Evolutionary conservation across 64 coral and sea anemone genomes (phyloP), one percentile per base, ranked within the genome.

Genomic region (Pocillopora verrucosa): DNA sequence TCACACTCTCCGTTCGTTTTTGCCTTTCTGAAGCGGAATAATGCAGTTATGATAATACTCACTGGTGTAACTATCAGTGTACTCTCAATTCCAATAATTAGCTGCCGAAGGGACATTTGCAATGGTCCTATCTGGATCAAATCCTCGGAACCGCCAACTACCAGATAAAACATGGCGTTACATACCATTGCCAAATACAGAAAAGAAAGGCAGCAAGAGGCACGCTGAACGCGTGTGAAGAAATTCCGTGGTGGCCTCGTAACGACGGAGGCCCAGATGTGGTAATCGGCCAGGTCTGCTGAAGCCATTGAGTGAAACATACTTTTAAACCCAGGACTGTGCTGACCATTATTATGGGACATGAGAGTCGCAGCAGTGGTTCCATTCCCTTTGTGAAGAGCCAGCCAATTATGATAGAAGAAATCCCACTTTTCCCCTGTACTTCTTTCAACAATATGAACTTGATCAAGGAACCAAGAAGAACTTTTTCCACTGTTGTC

Each of bases 161-260:
- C 76, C n/a, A 93, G 57, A 67, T 96, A 96, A 65, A 96, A 96
- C 94, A 96, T 96, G 3, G 88, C 92, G 74, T 94, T 94, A 38
- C 65, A 60, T 17, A 86, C 26, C 92, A 94, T 90, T 16, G 88
- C 89, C 6, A 75, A 86, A 41, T 86, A 36, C 25, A 94, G 65
- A 19, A 94, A 22, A 73, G 80, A 90, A 34, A 94, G 88, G 77
- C 92, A 94, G 22, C 88, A 94, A 0, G 92, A 86, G 58, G 83
- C 74, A 36, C 92, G 38, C 58, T 94, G 92, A 17, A 86, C 88
- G 25, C 92, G 62, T 13, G 88, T 91, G 12, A 94, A 94, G 20
- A 76, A 75, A 36, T 84, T 94, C 11, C 83, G 62, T 19, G 92
- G 92, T 2, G 88, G 92, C 13, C 82, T 64, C 5, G 92, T 90